phyloP scores from a whole-genome alignment of 2,888 invertebrate species.

The Tiliacea aurago region DNA sequence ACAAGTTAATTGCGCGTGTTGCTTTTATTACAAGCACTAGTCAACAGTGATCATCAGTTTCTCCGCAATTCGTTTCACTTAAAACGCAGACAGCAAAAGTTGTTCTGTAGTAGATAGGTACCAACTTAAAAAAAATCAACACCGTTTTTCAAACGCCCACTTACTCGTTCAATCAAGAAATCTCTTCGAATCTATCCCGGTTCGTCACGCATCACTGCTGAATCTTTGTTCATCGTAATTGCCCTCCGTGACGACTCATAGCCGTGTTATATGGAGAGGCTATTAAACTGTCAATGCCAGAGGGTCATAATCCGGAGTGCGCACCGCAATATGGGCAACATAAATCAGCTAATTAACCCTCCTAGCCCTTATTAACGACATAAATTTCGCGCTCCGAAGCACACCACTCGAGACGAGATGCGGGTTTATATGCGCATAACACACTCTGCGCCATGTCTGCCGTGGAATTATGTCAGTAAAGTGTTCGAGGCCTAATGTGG shows the following conservation, averaged over 20 bases:
- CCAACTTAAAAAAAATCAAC: constrained; percentile 40
- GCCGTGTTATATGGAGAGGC: constrained; percentile 70
- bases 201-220: constrained; percentile 72
- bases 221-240: constrained; percentile 77
- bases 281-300: constrained; percentile 86
- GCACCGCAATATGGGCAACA: constrained; percentile 84
- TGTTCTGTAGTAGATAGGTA: constrained; percentile 10
- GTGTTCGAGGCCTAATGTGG: constrained; percentile 62
- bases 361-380: constrained; percentile 88
- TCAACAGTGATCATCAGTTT: constrained; percentile 39
- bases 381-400: constrained; percentile 86
- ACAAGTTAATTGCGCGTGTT: constrained; percentile 43
- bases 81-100: constrained; percentile 41
- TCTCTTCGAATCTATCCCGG: constrained; percentile 56
- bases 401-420: constrained; percentile 83
- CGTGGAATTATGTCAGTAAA: constrained; percentile 64
- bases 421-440: constrained; percentile 84
- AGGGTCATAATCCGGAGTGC: constrained; percentile 81
- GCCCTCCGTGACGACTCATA: constrained; percentile 71
- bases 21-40: constrained; percentile 32
- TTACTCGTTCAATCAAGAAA: constrained; percentile 59
- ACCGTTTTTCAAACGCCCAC: constrained; percentile 47
- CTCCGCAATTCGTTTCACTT: constrained; percentile 54
- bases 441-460: constrained; percentile 71
- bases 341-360: constrained; percentile 90